phyloP scores from a whole-genome alignment of 2,797 vertebrate genomes.

The Halcyon chelicuti region DNA sequence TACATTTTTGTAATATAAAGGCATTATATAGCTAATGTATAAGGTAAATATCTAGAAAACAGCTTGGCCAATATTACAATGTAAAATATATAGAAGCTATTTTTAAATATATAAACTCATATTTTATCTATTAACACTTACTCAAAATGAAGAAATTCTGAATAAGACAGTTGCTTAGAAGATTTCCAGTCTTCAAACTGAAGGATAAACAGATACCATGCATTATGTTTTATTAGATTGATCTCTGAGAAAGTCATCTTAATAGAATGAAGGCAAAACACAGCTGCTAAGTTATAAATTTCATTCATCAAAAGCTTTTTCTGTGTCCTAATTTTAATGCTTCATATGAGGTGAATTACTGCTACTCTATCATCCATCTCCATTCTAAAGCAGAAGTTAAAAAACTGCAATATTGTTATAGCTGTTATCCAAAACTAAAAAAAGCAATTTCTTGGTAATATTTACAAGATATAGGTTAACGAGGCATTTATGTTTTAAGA shows the following conservation, averaged over 20 bases:
- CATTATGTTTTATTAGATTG: background rate
- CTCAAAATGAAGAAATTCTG: background rate
- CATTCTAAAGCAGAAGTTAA: background rate
- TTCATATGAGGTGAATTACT: background rate
- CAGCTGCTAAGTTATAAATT: background rate
- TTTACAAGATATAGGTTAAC: background rate
- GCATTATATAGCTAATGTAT: background rate
- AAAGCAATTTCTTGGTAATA: background rate
- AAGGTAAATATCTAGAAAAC: background rate
- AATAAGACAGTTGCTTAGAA: background rate
- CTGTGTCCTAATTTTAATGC: background rate
- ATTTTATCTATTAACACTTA: background rate
- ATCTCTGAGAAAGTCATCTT: background rate
- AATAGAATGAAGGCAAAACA: background rate
- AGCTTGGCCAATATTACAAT: background rate
- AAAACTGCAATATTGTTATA: background rate
- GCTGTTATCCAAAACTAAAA: background rate
- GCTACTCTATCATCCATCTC: background rate
- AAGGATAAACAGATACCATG: background rate
- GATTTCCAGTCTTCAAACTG: background rate
- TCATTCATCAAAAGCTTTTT: slow-evolving; percentile 8
- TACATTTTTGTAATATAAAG: background rate
- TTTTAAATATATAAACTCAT: background rate
- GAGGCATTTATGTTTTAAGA: background rate
- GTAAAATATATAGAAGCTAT: background rate